Conservation (phyloP, 2,113 vertebrate species). For the Hymenochirus boettgeri region DNA sequence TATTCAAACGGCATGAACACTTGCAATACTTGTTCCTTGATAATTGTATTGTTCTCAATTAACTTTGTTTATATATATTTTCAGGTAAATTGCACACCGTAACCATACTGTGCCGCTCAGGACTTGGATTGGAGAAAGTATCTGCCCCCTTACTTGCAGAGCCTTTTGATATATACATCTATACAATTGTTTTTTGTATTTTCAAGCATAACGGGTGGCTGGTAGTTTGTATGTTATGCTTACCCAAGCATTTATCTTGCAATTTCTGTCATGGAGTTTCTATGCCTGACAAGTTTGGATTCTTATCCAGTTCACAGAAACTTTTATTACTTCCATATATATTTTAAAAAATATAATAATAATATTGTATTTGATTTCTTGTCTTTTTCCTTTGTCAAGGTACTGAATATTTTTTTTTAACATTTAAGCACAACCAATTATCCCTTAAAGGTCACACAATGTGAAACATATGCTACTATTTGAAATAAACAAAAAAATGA, state of each 20-base stretch:
- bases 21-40: too few relatives aligned
- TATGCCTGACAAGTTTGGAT: constrained; percentile 76
- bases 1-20: too few relatives aligned
- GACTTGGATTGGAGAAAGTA: constrained; percentile 85
- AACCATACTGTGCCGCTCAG: constrained; percentile 72
- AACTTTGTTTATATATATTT: constrained; percentile 41
- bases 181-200: constrained; percentile 69
- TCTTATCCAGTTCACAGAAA: constrained; percentile 81
- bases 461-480: too few relatives aligned
- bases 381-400: too few relatives aligned
- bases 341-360: too few relatives aligned
- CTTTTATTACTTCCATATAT: constrained; percentile 82
- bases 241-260: constrained; percentile 80
- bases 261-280: constrained; percentile 78
- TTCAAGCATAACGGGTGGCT: constrained; percentile 78
- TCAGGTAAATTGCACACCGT: constrained; percentile 74
- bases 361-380: too few relatives aligned
- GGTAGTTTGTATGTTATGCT: constrained; percentile 80
- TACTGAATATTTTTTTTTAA: too few relatives aligned
- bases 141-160: constrained; percentile 93
- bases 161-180: constrained; percentile 82
- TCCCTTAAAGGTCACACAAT: too few relatives aligned
- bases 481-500: too few relatives aligned
- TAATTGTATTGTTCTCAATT: too few relatives aligned
- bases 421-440: too few relatives aligned